Percentiles rank a stretch among this genome's conserved stretches.
Conservation (phyloP, 2,888 invertebrate species). For the Plutella xylostella region DNA sequence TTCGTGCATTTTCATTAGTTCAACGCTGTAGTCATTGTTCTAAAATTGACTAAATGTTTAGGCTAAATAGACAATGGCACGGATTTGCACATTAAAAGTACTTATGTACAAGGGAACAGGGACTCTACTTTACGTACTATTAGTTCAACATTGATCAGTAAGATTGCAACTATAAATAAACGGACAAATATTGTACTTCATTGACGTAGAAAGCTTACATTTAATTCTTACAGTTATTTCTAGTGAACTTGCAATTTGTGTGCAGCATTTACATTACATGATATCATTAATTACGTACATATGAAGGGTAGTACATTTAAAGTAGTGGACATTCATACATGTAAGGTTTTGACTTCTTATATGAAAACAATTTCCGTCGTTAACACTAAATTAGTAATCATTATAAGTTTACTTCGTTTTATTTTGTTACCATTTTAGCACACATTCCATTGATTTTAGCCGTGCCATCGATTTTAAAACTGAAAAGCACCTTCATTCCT, state of each 20-base stretch:
- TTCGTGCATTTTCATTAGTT: neutral
- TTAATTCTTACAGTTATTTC: conserved; percentile 45
- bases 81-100: conserved; percentile 62
- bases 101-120: conserved; percentile 58
- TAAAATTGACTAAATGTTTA: conserved; percentile 60
- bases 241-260: conserved; percentile 44
- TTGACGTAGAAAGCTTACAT: conserved; percentile 26
- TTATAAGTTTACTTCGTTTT: too few relatives aligned
- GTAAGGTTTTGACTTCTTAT: neutral
- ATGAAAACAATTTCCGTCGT: neutral
- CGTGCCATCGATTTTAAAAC: conserved; percentile 3
- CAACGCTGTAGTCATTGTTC: conserved; percentile 30
- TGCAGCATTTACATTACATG: conserved; percentile 35
- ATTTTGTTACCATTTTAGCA: neutral
- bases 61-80: conserved; percentile 68
- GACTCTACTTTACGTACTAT: conserved; percentile 41
- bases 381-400: too few relatives aligned
- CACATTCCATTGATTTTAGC: neutral
- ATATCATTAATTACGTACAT: conserved; percentile 50
- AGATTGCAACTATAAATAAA: conserved; percentile 35
- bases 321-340: conserved; percentile 42
- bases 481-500: conserved; percentile 5
- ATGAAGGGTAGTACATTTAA: too few relatives aligned
- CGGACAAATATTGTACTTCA: conserved; percentile 23
- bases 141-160: conserved; percentile 49